Base-by-base conservation (phyloP, 2,797 vertebrate genomes). In the Halcyon badia region DNA sequence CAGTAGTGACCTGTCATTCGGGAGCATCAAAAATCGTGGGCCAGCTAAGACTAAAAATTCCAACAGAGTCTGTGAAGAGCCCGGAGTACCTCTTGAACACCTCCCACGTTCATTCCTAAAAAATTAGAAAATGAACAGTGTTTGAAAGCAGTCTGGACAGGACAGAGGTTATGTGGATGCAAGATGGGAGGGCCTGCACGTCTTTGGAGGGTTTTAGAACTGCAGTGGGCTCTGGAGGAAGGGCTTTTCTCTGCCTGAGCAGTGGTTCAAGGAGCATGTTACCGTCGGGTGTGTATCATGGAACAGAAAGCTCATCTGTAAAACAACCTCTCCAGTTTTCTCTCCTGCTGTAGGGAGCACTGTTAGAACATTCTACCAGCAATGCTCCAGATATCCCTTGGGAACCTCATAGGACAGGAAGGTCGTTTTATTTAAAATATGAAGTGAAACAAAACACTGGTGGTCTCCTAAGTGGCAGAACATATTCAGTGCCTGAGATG, bases 271-370 rank as follows among this genome's bases (percentile, higher is more conserved):
- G 25, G 58, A 68, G 17, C 44, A 58, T 3, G 1, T 72, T 72
- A n/a, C 44, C 90, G 1, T 0, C 4, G 8, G 19, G 7, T 18
- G 9, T 30, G 7, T 80, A 4, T 68, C 6, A 3, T 1, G 4
- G 41, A 89, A 51, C 12, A 46, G 37, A 66, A 66, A 83, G 41
- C 56, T 72, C 37, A 19, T 30, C 60, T 83, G 52, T 52, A 41
- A 57, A 73, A 33, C 19, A 48, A 16, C 37, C n/a, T 49, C 44
- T 11, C 14, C 8, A 44, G 0, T 82, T 69, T 62, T 62, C 52
- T 87, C 14, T 57, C 25, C 30, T 68, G 30, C 28, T 10, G 19
- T 64, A 33, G 26, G 7, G 58, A 56, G 24, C 51, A 19, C 31
- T 44, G 15, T 80, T 61, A 19, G 3, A 52, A 3, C 0, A 0